Evolutionary conservation across 2,113 vertebrate genomes (phyloP), one percentile per base, ranked within the genome.

Genomic region (Guaruba guarouba): DNA sequence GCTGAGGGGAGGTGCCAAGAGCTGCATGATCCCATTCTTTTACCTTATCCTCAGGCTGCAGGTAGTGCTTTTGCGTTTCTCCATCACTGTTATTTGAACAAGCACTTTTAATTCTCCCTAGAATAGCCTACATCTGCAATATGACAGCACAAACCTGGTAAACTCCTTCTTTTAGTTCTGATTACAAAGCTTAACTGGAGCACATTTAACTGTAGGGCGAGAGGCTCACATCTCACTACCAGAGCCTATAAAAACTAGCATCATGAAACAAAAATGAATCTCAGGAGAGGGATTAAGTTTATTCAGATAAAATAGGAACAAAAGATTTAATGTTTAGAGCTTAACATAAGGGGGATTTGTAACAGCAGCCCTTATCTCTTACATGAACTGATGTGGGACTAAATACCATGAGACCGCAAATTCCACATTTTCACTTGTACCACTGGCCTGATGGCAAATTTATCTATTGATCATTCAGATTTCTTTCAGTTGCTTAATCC

Each of bases 211-310:
- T 39, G 43, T 23, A 79, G 66, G 61, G 55, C 19, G 55, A 2
- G 8, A 79, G 33, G 29, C 52, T 85, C 57, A 16, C 16, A 37
- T 52, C 35, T 31, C 44, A 24, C 52, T 44, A 3, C 33, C 33
- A 59, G 6, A 6, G 17, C 4, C 9, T 3, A 19, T 8, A 77
- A 70, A 82, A 77, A 24, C 15, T 55, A 61, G n/a, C 25, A 35
- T 2, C 13, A 5, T 12, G 66, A 77, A 63, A 4, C 4, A 68
- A 67, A n/a, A 10, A 7, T 2, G 0, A 37, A 84, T 5, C n/a
- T 57, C 43, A 61, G 13, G 37, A 23, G 8, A 41, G 2, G 17
- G 24, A 85, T 68, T 27, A 31, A 61, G 16, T 67, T 62, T 27
- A 44, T 59, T 55, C 49, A 44, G 35, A n/a, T 49, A 79, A 82